Base-by-base conservation (phyloP, 2,113 vertebrate species). In the Gambusia affinis region DNA sequence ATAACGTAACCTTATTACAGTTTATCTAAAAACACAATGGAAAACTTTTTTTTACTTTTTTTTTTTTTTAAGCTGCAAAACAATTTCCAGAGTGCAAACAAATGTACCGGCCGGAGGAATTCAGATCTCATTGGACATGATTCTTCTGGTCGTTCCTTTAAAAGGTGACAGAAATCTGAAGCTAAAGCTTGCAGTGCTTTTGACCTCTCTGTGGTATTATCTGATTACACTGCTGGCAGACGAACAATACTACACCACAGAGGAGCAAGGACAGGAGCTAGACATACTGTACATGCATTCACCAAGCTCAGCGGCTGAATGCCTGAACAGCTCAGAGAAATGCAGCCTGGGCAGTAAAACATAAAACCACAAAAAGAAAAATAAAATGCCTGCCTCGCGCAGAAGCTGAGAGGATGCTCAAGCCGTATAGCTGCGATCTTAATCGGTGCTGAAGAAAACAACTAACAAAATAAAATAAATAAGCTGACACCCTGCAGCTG, bases 171-270 rank as follows among this genome's bases (percentile, higher is more conserved):
- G 91, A 90, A 93, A 92, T 92, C 84, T 90, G 91, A 93, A 81
- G 88, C 91, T 90, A 71, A 87, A 87, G 69, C 88, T 89, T 88
- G 89, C 88, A 89, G 91, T 82, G 86, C 85, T 91, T 91, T 91
- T 91, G 87, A 88, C 90, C 89, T 90, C 91, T 93, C 88, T 74
- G 85, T 91, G 91, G 92, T 90, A 90, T 93, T 93, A 92, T 93
- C 91, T 93, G 88, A 92, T 93, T 93, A 91, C 91, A 93, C 68
- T 84, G 85, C 89, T 93, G 91, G 91, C 92, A 93, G 87, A 67
- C 31, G 27, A 90, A 93, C 90, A 91, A 90, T 90, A 87, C 85
- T 76, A 82, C 76, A 83, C 61, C 87, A 85, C 85, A 86, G 87
- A 89, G 80, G 77, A 91, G 85, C 83, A 75, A 69, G 80, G 84